Base-by-base conservation (phyloP, 2,113 vertebrate species). In the Etia nguti region DNA sequence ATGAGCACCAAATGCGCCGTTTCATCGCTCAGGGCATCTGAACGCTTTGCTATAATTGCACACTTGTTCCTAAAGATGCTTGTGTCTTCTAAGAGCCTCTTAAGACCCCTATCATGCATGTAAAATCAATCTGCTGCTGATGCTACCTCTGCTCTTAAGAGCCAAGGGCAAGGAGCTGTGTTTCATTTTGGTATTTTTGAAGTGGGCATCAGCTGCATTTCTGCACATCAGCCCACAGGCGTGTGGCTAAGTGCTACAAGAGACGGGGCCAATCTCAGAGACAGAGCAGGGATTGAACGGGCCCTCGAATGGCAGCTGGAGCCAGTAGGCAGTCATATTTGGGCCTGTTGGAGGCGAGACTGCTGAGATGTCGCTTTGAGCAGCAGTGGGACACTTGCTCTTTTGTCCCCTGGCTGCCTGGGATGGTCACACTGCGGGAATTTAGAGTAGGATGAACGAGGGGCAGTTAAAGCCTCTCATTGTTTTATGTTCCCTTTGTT, bases 291-390 rank as follows among this genome's bases (percentile, higher is more conserved):
- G 89, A 93, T 96, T 96, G 95, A 96, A 90, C 83, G 15, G 89
- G 60, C 79, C 84, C 88, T 91, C 38, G 83, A 92, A 83, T 60
- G 88, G 90, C 95, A 95, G 94, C 95, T 94, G 92, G 88, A 82
- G 87, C 87, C 93, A 48, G 92, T 94, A 92, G 94, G 93, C 88
- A 82, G 93, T 95, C 36, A 56, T 96, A 86, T 96, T 97, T 96
- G 90, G 90, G 80, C 92, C 94, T 92, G 91, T 95, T 95, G 94
- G 91, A 91, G 94, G 95, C 92, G 91, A 93, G 93, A 96, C 94
- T 95, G 96, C 96, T 97, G 96, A 97, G 95, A 93, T 91, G 92
- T 97, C 12, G 52, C 94, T 94, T 96, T 96, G 96, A 92, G 93
- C 81, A 2, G 87, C 88, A 59, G 89, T 2, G 85, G 88, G 94